Evolutionary conservation across 2,113 vertebrate genomes (phyloP).

Genomic region (Argyrosomus japonicus): DNA sequence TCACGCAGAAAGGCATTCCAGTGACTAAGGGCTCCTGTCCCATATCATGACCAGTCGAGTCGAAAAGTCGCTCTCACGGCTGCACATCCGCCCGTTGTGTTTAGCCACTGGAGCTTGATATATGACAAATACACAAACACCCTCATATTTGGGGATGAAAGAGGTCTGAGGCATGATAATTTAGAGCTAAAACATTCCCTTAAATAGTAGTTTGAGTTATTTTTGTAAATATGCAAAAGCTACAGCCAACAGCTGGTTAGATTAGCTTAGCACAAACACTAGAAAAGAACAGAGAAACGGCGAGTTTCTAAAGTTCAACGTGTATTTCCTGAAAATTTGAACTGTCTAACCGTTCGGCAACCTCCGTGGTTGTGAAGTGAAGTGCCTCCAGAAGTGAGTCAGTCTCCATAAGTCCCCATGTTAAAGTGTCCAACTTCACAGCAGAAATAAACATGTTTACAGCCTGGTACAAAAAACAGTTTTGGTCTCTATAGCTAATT

Average conservation of each 20-base stretch:
- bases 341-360: neutral
- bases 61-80: conserved; percentile 30
- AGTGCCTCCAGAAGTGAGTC: too few species aligned
- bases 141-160: neutral
- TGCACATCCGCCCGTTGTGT: conserved; percentile 8
- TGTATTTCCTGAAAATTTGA: neutral
- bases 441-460: too few species aligned
- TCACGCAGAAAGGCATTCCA: conserved; percentile 33
- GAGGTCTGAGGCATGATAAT: neutral
- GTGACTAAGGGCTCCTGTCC: conserved; percentile 50
- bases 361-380: too few species aligned
- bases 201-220: neutral
- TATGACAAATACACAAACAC: neutral
- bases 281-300: neutral
- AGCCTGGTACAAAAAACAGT: too few species aligned
- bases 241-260: neutral
- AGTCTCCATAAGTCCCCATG: too few species aligned
- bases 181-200: neutral
- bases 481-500: too few species aligned
- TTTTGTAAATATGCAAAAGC: neutral
- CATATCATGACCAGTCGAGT: conserved; percentile 49
- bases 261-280: conserved; percentile 24
- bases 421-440: too few species aligned
- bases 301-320: neutral
- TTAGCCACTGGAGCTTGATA: neutral